Evolutionary conservation across 2,797 vertebrate genomes (phyloP).

Genomic region (Spinus olivaceus): DNA sequence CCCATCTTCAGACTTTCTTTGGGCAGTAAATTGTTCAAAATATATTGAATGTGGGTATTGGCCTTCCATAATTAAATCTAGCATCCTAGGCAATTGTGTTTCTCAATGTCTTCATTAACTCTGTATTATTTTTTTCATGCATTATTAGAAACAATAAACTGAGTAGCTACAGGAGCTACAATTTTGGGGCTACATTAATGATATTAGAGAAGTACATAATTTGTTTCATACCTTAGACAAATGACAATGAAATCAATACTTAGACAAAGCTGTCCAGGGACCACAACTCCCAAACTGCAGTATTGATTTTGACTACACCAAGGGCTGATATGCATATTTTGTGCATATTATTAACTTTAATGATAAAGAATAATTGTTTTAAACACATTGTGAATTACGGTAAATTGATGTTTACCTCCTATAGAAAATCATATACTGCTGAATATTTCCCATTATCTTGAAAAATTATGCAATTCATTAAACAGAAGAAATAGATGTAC

Average conservation of each 20-base stretch:
- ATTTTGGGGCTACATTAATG: slow-evolving; percentile 75
- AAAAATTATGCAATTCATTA: slow-evolving; percentile 54
- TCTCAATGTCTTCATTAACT: slow-evolving; percentile 53
- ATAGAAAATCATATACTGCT: slow-evolving; percentile 26
- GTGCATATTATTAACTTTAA: slow-evolving; percentile 80
- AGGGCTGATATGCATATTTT: slow-evolving; percentile 85
- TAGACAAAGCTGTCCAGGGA: slow-evolving; percentile 82
- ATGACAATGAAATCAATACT: slow-evolving; percentile 90
- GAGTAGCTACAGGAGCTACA: slow-evolving; percentile 33
- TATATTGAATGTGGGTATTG: neutral
- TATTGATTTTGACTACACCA: slow-evolving; percentile 82
- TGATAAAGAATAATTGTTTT: slow-evolving; percentile 73
- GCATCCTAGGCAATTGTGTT: slow-evolving; percentile 38
- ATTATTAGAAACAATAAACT: slow-evolving; percentile 49
- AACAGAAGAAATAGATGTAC: neutral
- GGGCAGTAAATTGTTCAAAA: slow-evolving; percentile 19
- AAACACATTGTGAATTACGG: slow-evolving; percentile 61
- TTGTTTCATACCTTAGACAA: slow-evolving; percentile 86
- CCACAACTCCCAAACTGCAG: slow-evolving; percentile 79
- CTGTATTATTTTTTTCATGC: slow-evolving; percentile 46
- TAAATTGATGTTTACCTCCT: slow-evolving; percentile 46
- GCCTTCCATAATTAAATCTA: slow-evolving; percentile 25
- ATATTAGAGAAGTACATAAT: slow-evolving; percentile 82
- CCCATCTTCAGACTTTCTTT: neutral
- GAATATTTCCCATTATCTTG: slow-evolving; percentile 51